Conservation (phyloP, 1,140 invertebrate genomes). For the Doryteuthis pealeii region DNA sequence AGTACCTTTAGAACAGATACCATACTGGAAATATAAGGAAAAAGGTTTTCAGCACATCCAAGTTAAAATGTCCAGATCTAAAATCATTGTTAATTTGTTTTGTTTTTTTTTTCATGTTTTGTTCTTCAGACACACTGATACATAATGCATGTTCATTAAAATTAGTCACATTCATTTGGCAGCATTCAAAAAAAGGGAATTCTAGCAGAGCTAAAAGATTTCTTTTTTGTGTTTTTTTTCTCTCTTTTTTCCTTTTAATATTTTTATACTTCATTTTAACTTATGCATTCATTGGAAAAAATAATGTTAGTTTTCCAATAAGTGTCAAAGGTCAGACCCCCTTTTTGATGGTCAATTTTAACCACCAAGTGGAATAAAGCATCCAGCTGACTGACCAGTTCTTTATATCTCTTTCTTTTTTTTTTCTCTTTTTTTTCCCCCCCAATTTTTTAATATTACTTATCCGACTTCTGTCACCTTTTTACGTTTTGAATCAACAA, state of each 20-base stretch:
- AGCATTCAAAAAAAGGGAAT: background rate
- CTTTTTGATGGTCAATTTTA: background rate
- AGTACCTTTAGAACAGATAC: slow-evolving; percentile 8
- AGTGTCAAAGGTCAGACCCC: background rate
- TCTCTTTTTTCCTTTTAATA: background rate
- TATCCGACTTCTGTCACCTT: background rate
- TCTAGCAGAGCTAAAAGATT: background rate
- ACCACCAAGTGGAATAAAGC: background rate
- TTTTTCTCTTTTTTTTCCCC: background rate
- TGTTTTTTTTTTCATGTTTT: background rate
- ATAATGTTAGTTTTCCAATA: background rate
- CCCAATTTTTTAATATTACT: background rate
- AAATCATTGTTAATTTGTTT: background rate
- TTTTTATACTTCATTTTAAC: too few species aligned
- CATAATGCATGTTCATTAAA: background rate
- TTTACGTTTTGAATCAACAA: background rate
- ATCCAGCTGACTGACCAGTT: background rate
- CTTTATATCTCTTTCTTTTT: background rate
- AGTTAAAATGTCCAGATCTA: background rate
- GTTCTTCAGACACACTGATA: too few species aligned
- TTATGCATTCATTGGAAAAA: background rate
- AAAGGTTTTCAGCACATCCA: background rate
- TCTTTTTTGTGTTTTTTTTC: background rate
- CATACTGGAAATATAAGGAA: slow-evolving; percentile 1
- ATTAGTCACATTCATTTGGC: background rate